Evolutionary conservation across 2,113 vertebrate genomes (phyloP), one percentile per base, ranked within the genome.

Genomic region (Gracilinanus agilis): DNA sequence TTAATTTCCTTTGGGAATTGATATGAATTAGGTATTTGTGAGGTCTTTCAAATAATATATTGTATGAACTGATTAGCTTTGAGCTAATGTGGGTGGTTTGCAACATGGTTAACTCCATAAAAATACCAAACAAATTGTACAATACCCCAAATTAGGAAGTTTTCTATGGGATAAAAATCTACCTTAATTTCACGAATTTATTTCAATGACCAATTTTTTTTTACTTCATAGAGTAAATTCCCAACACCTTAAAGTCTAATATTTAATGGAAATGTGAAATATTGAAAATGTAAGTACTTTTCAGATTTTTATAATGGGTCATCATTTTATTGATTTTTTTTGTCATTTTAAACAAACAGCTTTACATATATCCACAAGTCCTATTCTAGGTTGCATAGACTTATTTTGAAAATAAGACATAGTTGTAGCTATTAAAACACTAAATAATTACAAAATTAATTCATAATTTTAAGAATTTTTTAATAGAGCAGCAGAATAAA

Each of bases 331-430:
- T 96, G 53, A 19, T 90, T 93, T 54, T 94, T 16, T 93, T 88
- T 93, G 25, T 58, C 44, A 94, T 91, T 94, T 94, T 90, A 93
- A 90, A 91, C 95, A 1, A 93, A 53, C 49, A 58, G 11, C 54
- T 1, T 44, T 95, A 44, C 7, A 95, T 27, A 49, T 49, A 55
- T 58, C 92, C 49, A 94, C 19, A 94, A 89, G 49, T 93, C 90
- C 1, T 95, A 56, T 54, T 24, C 53, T 90, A 55, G 27, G 9
- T 58, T 96, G 95, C 24, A 21, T 58, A 25, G 90, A 7, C 90
- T 9, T 40, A 2, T 91, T 95, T 96, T 90, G 90, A 92, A 96
- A 90, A 93, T 91, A 90, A 96, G 40, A 90, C 91, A 44, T 93
- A 95, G 13, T 89, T 21, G n/a, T 56, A 44, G 88, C 44, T 53